Conservation (phyloP, 2,888 invertebrate species). For the Steinernema carpocapsae region DNA sequence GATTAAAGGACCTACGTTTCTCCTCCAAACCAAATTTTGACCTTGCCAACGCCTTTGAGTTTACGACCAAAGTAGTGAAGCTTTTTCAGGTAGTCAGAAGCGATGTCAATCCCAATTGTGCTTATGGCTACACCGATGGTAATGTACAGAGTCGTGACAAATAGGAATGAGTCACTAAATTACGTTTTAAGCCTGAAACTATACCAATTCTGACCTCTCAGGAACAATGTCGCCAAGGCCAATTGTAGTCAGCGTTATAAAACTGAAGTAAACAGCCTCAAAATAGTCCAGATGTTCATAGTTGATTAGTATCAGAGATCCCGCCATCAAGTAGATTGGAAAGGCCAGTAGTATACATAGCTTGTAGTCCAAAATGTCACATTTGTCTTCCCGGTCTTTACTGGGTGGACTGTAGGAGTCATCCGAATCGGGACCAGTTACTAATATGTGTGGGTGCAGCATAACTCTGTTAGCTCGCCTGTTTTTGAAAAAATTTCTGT, state of each 20-base stretch:
- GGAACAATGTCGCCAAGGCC: neutral
- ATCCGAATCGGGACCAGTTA: neutral
- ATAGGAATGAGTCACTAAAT: neutral
- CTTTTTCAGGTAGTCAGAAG: neutral
- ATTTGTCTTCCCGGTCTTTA: no score
- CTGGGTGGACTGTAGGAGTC: neutral
- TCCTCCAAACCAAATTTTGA: slow-evolving; percentile 67
- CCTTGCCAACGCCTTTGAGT: slow-evolving; percentile 66
- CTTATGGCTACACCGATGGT: neutral
- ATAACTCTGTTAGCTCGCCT: neutral
- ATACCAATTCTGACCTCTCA: neutral
- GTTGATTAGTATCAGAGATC: neutral
- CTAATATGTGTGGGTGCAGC: neutral
- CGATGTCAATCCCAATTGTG: neutral
- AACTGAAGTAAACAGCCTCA: neutral
- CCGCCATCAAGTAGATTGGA: neutral
- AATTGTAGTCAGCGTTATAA: neutral
- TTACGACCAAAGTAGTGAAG: slow-evolving; percentile 60
- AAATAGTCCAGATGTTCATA: neutral
- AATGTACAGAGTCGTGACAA: neutral
- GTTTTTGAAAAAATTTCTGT: neutral
- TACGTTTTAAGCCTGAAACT: neutral
- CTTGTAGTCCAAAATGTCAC: neutral
- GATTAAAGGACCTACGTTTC: slow-evolving; percentile 44
- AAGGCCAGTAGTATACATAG: neutral